phyloP scores from a whole-genome alignment of 2,113 vertebrate genomes.

The Phoenicopterus ruber region DNA sequence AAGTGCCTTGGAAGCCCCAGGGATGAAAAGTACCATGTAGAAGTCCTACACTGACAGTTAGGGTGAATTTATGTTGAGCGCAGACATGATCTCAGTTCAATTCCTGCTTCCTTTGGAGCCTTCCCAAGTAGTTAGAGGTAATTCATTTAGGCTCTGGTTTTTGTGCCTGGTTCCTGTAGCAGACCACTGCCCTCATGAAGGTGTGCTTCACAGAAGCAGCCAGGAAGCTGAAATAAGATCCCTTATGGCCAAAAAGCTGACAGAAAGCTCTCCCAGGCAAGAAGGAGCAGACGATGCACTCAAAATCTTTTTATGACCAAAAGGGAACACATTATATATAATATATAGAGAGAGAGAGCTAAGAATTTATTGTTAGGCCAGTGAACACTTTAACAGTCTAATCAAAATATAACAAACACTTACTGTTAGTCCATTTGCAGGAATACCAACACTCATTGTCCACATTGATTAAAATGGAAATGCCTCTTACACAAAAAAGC shows the following conservation, averaged over 20 bases:
- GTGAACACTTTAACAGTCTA: background rate
- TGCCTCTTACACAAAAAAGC: background rate
- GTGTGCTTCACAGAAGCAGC: background rate
- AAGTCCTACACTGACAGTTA: background rate
- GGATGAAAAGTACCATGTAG: background rate
- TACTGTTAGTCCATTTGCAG: background rate
- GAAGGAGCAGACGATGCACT: background rate
- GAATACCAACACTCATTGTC: background rate
- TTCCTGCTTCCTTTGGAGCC: background rate
- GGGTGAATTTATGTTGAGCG: background rate
- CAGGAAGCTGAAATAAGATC: background rate
- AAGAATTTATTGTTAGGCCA: background rate
- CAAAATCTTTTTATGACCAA: background rate
- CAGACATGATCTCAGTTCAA: constrained; percentile 14
- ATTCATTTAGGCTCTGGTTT: background rate
- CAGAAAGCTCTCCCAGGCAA: background rate
- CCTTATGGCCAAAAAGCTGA: background rate
- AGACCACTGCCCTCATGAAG: background rate
- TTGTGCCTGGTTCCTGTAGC: background rate
- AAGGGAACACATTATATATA: background rate
- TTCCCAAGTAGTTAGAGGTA: background rate
- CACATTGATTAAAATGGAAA: background rate
- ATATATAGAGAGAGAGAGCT: background rate
- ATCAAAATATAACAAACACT: background rate
- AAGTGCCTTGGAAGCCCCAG: background rate